A percentile compares a stretch with the other conserved stretches of the same genome.
Evolutionary conservation across 2,797 vertebrate species (phyloP).

Genomic region (Falco biarmicus): DNA sequence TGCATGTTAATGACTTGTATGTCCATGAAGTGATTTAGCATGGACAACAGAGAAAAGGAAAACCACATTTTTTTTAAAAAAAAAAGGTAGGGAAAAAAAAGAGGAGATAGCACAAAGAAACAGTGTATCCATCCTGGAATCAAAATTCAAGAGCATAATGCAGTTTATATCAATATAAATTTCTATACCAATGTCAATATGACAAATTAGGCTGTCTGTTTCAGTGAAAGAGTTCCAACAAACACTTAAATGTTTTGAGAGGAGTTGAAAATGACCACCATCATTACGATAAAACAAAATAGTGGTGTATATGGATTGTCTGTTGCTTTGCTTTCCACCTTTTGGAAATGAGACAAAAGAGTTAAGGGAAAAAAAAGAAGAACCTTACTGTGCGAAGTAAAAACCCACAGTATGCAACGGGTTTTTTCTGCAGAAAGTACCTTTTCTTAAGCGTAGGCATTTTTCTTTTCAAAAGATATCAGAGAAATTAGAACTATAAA

Average conservation of each 20-base stretch:
- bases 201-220: neutral
- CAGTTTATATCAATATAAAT: neutral
- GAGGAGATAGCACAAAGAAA: neutral
- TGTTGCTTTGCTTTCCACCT: neutral
- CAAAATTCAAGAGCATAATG: neutral
- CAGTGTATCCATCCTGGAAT: neutral
- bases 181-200: neutral
- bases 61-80: neutral
- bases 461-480: neutral
- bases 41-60: neutral
- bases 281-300: neutral
- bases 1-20: neutral
- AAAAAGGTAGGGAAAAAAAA: neutral
- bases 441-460: neutral
- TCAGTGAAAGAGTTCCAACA: neutral
- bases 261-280: neutral
- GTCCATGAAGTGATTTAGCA: neutral
- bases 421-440: neutral
- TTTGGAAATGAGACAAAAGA: neutral
- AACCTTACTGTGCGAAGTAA: neutral
- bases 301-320: neutral
- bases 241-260: neutral
- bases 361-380: neutral
- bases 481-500: neutral
- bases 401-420: neutral